Percentiles rank a stretch among this genome's conserved stretches.
Conservation (phyloP, 37 sponge, comb jelly and placozoan species). For the Corticium candelabrum region DNA sequence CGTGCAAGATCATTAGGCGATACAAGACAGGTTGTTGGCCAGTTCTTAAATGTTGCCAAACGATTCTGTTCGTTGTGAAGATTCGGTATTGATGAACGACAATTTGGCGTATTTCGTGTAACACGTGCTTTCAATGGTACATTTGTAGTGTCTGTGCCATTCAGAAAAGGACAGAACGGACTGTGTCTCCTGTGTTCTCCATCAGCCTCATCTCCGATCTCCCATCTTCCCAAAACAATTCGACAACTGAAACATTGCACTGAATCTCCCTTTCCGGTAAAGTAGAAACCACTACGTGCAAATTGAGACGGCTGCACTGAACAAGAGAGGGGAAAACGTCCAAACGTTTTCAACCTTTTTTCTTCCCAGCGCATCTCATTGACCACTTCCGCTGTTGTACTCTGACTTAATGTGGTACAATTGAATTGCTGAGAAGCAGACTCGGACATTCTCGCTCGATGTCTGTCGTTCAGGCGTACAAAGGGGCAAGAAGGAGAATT, state of each 20-base stretch:
- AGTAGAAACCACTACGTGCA: constrained; percentile 24
- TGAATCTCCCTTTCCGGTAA: constrained; percentile 21
- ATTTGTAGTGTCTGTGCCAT: not conserved
- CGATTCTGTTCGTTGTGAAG: not conserved
- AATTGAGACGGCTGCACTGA: not conserved
- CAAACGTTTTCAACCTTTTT: not conserved
- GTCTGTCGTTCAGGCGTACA: no score
- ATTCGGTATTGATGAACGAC: constrained; percentile 7
- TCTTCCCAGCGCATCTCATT: not conserved
- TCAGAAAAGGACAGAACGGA: not conserved
- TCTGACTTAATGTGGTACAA: no score
- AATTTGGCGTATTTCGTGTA: not conserved
- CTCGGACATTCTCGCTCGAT: no score
- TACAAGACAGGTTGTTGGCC: constrained; percentile 1
- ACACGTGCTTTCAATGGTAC: not conserved
- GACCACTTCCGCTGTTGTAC: no score
- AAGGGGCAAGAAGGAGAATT: no score
- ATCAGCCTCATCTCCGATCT: constrained; percentile 3
- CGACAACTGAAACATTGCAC: constrained; percentile 26
- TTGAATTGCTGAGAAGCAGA: no score
- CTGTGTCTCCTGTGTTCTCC: not conserved
- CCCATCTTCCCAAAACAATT: constrained; percentile 14
- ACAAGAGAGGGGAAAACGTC: constrained; percentile 1
- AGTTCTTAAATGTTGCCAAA: constrained; percentile 18
- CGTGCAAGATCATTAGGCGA: constrained; percentile 15